Conservation (phyloP, 2,888 invertebrate genomes). For the Drosophila glabriapex region DNA sequence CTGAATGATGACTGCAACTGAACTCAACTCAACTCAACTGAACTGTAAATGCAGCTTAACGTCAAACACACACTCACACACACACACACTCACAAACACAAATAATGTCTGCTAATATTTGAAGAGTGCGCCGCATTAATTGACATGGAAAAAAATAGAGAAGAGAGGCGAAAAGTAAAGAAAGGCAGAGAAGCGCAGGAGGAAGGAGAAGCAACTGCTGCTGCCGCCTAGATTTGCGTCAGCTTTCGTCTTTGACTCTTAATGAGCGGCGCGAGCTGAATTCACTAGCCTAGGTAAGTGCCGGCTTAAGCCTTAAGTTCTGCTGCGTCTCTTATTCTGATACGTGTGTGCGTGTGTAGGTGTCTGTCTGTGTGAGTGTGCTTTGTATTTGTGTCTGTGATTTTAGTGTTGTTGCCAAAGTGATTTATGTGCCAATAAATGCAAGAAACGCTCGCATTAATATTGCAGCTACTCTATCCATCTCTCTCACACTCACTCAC, state of each 20-base stretch:
- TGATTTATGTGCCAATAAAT: conserved; percentile 75
- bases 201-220: conserved; percentile 2
- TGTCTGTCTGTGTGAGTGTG: conserved; percentile 4
- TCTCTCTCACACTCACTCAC: not conserved
- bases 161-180: conserved; percentile 5
- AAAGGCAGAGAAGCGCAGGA: conserved; percentile 12
- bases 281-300: conserved; percentile 62
- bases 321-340: conserved; percentile 13
- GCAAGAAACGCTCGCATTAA: conserved; percentile 66
- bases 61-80: conserved; percentile 9
- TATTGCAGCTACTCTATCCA: conserved; percentile 59
- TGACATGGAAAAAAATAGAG: conserved; percentile 60
- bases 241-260: conserved; percentile 33
- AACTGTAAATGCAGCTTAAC: conserved; percentile 49
- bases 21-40: conserved; percentile 8
- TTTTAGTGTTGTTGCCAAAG: conserved; percentile 53
- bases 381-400: conserved; percentile 41
- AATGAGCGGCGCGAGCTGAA: conserved; percentile 50
- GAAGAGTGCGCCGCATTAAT: conserved; percentile 80
- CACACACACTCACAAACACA: not conserved
- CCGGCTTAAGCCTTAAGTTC: conserved; percentile 57
- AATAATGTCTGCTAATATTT: conserved; percentile 79
- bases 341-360: conserved; percentile 4
- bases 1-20: conserved; percentile 25
- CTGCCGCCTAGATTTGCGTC: conserved; percentile 17